Conservation (phyloP, 2,888 invertebrate genomes). For the Gymnosoma rotundatum region DNA sequence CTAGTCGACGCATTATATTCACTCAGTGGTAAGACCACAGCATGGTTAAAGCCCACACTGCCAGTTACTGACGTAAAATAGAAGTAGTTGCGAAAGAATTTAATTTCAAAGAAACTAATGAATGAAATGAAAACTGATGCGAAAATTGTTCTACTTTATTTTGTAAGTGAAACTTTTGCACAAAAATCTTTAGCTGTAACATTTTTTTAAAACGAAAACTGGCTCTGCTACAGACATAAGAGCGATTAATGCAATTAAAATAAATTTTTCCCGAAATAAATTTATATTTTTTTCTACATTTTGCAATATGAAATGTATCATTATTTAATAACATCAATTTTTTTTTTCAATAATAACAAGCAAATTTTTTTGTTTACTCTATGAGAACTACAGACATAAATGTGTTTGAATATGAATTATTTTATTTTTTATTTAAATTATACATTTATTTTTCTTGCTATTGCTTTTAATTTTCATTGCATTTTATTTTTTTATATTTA, state of each 20-base stretch:
- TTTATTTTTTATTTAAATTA: neutral
- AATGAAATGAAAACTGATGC: no score
- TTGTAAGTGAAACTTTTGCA: no score
- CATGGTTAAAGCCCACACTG: no score
- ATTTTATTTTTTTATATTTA: conserved; percentile 26
- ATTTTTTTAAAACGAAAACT: no score
- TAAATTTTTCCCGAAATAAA: neutral
- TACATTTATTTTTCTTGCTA: conserved; percentile 24
- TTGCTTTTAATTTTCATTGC: conserved; percentile 62
- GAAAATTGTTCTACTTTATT: no score
- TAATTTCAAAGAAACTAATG: no score
- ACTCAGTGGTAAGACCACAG: no score
- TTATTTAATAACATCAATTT: conserved; percentile 26
- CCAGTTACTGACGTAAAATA: no score
- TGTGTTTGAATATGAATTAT: conserved; percentile 3
- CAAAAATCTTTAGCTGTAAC: no score
- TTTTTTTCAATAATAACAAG: conserved; percentile 29
- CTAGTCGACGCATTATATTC: no score
- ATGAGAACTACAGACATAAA: conserved; percentile 18
- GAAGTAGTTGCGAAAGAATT: no score
- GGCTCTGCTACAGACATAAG: no score
- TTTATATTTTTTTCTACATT: neutral
- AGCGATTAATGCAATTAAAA: neutral
- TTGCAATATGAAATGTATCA: neutral
- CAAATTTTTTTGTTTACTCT: conserved; percentile 7